Percentiles rank a stretch among this genome's conserved stretches.
phyloP scores from a whole-genome alignment of 2,888 invertebrate species.

The Crocallis elinguaria region DNA sequence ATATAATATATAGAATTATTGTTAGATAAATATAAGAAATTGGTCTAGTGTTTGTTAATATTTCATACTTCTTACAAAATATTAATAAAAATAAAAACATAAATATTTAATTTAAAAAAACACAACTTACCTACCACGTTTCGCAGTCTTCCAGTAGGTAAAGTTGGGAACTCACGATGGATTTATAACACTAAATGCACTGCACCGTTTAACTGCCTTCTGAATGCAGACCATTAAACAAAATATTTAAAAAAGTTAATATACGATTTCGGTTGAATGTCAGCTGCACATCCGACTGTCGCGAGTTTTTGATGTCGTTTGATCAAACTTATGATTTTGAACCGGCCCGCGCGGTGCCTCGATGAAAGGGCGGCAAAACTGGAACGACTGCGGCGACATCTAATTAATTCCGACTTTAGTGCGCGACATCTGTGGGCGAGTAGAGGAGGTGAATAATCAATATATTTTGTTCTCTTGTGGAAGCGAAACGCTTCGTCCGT shows the following conservation, averaged over 20 bases:
- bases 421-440: conserved; percentile 58
- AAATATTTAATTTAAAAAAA: background rate
- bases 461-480: too few relatives aligned
- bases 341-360: conserved; percentile 61
- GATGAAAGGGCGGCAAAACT: conserved; percentile 43
- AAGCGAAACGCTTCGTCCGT: too few relatives aligned
- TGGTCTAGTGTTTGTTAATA: too few relatives aligned
- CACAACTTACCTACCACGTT: conserved; percentile 27
- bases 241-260: conserved; percentile 11
- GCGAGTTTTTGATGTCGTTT: conserved; percentile 78
- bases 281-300: conserved; percentile 51
- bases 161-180: conserved; percentile 2
- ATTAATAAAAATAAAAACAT: background rate
- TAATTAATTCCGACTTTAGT: conserved; percentile 19
- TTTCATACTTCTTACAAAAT: too few relatives aligned
- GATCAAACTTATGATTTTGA: conserved; percentile 68
- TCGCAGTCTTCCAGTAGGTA: conserved; percentile 14
- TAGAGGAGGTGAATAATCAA: conserved; percentile 38
- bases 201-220: conserved; percentile 20
- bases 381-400: conserved; percentile 51
- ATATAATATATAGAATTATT: too few relatives aligned
- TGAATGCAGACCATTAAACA: background rate
- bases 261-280: conserved; percentile 9
- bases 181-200: conserved; percentile 21
- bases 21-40: too few relatives aligned